Conservation (phyloP, 2,113 vertebrate genomes). For the Pterocles burchelli region DNA sequence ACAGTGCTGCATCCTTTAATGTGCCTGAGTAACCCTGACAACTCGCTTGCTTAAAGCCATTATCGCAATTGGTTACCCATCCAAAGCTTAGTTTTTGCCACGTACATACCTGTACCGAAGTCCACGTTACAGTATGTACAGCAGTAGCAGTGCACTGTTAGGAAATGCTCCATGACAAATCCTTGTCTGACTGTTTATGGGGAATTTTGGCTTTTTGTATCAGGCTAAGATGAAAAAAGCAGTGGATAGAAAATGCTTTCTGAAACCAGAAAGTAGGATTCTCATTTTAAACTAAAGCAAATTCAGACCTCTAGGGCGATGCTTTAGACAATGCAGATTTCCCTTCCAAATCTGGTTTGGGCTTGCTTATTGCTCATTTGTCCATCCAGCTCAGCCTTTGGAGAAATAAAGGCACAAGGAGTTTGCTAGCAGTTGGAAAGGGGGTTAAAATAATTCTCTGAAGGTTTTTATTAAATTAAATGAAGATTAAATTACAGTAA, state of each 20-base stretch:
- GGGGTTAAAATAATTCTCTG: neutral
- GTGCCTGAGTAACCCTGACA: conserved; percentile 72
- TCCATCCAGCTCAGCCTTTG: neutral
- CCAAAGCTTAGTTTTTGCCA: conserved; percentile 63
- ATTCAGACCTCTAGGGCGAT: neutral
- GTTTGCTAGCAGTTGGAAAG: neutral
- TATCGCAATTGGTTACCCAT: conserved; percentile 67
- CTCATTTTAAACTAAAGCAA: fast-evolving
- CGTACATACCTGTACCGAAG: conserved; percentile 26
- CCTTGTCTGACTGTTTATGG: neutral
- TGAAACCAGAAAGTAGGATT: neutral
- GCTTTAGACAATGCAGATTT: neutral
- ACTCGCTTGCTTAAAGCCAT: conserved; percentile 80
- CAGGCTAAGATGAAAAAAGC: neutral
- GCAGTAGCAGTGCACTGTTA: neutral
- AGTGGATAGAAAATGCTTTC: neutral
- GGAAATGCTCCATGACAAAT: neutral
- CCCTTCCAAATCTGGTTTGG: neutral
- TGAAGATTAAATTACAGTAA: neutral
- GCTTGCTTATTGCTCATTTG: neutral
- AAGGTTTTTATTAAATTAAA: neutral
- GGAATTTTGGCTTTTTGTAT: neutral
- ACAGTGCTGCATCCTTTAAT: conserved; percentile 68
- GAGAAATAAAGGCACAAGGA: neutral
- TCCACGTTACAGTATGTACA: neutral